Conservation (phyloP, 1,140 invertebrate genomes). For the Diplogasteroides magnus region DNA sequence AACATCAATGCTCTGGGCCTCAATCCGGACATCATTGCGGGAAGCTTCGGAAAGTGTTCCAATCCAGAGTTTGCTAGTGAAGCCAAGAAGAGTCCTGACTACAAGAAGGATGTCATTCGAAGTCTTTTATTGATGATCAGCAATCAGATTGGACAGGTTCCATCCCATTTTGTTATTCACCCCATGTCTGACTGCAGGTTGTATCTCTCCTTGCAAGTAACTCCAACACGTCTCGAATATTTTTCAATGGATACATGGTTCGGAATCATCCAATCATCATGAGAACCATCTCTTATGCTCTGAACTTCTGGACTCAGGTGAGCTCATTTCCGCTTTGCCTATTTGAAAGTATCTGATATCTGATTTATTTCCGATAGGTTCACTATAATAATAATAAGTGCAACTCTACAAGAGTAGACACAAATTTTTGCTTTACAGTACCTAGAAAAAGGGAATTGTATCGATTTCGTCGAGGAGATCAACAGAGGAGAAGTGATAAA, state of each 20-base stretch:
- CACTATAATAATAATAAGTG: too few relatives aligned
- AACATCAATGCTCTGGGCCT: constrained; percentile 62
- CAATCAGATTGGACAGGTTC: constrained; percentile 68
- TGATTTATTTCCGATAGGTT: too few relatives aligned
- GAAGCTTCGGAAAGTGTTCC: constrained; percentile 69
- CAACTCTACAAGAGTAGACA: too few relatives aligned
- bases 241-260: constrained; percentile 74
- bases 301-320: constrained; percentile 72
- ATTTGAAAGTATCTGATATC: too few relatives aligned
- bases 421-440: too few relatives aligned
- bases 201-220: constrained; percentile 47
- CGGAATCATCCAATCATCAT: constrained; percentile 72
- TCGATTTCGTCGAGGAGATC: too few relatives aligned
- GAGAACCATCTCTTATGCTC: constrained; percentile 70
- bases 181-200: constrained; percentile 63
- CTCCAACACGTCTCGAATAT: constrained; percentile 61
- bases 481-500: too few relatives aligned
- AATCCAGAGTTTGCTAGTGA: constrained; percentile 3
- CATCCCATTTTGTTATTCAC: constrained; percentile 68
- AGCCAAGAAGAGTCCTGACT: constrained; percentile 4
- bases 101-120: constrained; percentile 64
- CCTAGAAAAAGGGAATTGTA: too few relatives aligned
- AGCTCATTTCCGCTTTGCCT: too few relatives aligned
- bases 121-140: constrained; percentile 70
- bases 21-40: constrained; percentile 69